A percentile compares a stretch with the other conserved stretches of the same genome.
phyloP scores from a whole-genome alignment of 2,797 vertebrate species.

The Bryconaethiops microstoma region DNA sequence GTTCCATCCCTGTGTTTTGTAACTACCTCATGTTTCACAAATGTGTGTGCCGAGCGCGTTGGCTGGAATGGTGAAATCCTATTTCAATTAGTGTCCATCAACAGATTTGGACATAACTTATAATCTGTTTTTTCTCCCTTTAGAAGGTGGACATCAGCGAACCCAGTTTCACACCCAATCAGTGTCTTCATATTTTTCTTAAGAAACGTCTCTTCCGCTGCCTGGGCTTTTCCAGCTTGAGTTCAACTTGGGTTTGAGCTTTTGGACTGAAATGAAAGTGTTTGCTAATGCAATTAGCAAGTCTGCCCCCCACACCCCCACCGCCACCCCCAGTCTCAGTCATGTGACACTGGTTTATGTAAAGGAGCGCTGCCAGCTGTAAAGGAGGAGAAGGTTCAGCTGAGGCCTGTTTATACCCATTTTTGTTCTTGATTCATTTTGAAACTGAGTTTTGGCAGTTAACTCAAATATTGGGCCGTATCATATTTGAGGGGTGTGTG shows the following conservation, averaged over 20 bases:
- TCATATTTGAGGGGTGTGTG: too few relatives aligned
- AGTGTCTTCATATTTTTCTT: constrained; percentile 27
- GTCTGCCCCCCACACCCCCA: constrained; percentile 13
- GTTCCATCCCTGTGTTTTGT: not conserved
- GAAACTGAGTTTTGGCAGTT: not conserved
- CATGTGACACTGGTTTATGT: constrained; percentile 38
- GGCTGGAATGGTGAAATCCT: constrained; percentile 8
- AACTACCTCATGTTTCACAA: not conserved
- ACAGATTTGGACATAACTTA: constrained; percentile 12
- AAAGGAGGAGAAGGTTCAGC: constrained; percentile 18
- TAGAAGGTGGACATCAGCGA: not conserved
- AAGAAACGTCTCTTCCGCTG: not conserved
- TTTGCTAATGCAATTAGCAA: constrained; percentile 40
- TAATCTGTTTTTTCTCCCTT: not conserved
- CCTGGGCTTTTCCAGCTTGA: not conserved
- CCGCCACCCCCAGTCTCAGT: not conserved
- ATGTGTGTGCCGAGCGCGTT: not conserved
- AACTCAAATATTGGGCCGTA: too few relatives aligned
- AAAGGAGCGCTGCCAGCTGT: constrained; percentile 27
- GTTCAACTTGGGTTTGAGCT: not conserved
- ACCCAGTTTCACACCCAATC: constrained; percentile 11
- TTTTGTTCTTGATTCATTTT: constrained; percentile 5
- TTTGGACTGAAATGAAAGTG: constrained; percentile 26
- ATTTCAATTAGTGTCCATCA: constrained; percentile 27
- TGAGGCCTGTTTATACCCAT: not conserved